These are phyloP conservation scores for Callipepla californica DNA, from an alignment of 2,113 vertebrate genomes.

Conservation along the genomic window DNA sequence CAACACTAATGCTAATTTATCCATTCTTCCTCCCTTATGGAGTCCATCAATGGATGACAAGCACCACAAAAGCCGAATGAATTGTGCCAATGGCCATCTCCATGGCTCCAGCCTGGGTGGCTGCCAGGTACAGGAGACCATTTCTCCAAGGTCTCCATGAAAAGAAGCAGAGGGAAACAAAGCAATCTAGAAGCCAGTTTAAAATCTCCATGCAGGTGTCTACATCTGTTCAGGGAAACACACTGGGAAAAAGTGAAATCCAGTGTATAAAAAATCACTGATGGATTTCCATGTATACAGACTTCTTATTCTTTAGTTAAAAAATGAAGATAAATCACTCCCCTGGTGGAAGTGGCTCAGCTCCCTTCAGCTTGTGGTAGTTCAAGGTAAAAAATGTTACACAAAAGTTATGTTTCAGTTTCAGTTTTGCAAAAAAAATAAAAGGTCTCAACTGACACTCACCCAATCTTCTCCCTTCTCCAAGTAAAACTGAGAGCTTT, in stretches of 20 bases:
- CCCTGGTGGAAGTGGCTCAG: not conserved
- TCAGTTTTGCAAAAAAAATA: not conserved
- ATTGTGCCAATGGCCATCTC: not conserved
- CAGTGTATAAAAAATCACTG: conserved; percentile 5
- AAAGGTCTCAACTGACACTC: not conserved
- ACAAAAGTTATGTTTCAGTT: not conserved
- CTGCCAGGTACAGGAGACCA: rapidly evolving
- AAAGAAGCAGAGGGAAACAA: not conserved
- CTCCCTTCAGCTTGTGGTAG: not conserved
- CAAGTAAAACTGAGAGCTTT: not conserved
- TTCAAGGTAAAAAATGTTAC: not conserved
- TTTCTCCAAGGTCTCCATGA: not conserved
- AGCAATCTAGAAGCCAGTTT: not conserved
- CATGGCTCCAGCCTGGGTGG: rapidly evolving
- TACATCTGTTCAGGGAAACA: not conserved
- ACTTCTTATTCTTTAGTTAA: not conserved
- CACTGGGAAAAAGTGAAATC: not conserved
- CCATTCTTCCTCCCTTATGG: not conserved
- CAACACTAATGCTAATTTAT: not conserved
- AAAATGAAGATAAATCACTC: conserved; percentile 14
- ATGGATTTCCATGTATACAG: not conserved
- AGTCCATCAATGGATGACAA: rapidly evolving
- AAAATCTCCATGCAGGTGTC: not conserved
- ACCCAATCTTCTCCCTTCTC: not conserved
- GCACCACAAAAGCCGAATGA: not conserved